A percentile compares a stretch with the other conserved stretches of the same genome.
These are phyloP conservation scores for Dendroctonus ponderosae DNA, from an alignment of 1,140 invertebrate genomes.

Conservation along the genomic window DNA sequence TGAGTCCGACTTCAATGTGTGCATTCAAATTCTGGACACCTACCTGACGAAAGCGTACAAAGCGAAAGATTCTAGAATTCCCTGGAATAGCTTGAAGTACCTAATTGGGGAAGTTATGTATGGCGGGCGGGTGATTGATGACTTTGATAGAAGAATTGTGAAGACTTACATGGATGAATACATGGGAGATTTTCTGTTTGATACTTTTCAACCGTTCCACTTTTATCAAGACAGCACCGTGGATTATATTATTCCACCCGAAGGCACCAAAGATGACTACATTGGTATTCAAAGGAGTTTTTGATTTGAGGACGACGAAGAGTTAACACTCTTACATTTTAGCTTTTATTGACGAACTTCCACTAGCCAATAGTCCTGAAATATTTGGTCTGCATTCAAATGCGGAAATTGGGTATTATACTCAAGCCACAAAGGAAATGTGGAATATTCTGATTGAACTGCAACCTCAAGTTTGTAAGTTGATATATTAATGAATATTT, in stretches of 20 bases:
- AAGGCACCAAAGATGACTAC: conserved; percentile 68
- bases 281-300: conserved; percentile 54
- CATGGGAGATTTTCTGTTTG: conserved; percentile 89
- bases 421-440: conserved; percentile 77
- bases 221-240: conserved; percentile 76
- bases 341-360: conserved; percentile 70
- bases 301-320: neutral
- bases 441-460: conserved; percentile 81
- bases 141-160: conserved; percentile 82
- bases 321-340: conserved; percentile 30
- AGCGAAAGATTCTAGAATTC: conserved; percentile 62
- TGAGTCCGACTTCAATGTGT: conserved; percentile 87
- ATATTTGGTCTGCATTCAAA: conserved; percentile 90
- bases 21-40: conserved; percentile 76
- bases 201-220: conserved; percentile 84
- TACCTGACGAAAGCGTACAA: conserved; percentile 72
- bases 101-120: conserved; percentile 93
- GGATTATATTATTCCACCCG: conserved; percentile 75
- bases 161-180: conserved; percentile 90
- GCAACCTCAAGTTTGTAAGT: conserved; percentile 79
- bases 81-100: conserved; percentile 88
- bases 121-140: conserved; percentile 85
- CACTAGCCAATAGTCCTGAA: conserved; percentile 75
- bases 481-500: neutral
- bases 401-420: conserved; percentile 90